phyloP scores from a whole-genome alignment of 2,888 invertebrate species.

The Podotricha telesiphe region DNA sequence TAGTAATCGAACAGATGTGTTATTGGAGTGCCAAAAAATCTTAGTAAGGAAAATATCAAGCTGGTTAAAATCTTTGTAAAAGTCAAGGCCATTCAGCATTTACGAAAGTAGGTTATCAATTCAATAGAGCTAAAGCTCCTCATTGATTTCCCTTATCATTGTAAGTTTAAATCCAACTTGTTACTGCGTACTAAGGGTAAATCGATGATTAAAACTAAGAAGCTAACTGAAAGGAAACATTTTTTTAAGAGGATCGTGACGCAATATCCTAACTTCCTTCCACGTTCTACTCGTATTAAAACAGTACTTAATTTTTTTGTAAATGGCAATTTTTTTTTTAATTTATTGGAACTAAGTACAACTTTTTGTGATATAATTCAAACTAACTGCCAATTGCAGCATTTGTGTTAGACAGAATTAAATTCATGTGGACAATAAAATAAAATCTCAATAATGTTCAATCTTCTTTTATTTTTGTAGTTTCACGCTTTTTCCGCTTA shows the following conservation, averaged over 20 bases:
- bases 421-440: no score
- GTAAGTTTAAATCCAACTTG: constrained; percentile 19
- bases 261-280: constrained; percentile 12
- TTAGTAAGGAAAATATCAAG: no score
- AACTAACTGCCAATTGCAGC: no score
- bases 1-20: no score
- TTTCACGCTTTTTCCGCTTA: no score
- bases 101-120: constrained; percentile 7
- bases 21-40: no score
- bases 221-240: background rate
- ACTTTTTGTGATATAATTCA: background rate
- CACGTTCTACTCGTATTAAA: constrained; percentile 1
- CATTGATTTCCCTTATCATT: constrained; percentile 24
- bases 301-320: background rate
- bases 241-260: constrained; percentile 14
- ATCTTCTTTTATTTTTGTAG: no score
- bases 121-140: constrained; percentile 4
- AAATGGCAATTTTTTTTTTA: background rate
- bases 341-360: background rate
- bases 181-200: constrained; percentile 28
- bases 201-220: constrained; percentile 20
- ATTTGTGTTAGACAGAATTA: no score
- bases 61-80: background rate
- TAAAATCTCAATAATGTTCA: no score
- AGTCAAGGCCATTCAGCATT: constrained; percentile 9